These are phyloP conservation scores for Arnoldichthys spilopterus DNA, from an alignment of 2,797 vertebrate genomes.

Conservation along the genomic window DNA sequence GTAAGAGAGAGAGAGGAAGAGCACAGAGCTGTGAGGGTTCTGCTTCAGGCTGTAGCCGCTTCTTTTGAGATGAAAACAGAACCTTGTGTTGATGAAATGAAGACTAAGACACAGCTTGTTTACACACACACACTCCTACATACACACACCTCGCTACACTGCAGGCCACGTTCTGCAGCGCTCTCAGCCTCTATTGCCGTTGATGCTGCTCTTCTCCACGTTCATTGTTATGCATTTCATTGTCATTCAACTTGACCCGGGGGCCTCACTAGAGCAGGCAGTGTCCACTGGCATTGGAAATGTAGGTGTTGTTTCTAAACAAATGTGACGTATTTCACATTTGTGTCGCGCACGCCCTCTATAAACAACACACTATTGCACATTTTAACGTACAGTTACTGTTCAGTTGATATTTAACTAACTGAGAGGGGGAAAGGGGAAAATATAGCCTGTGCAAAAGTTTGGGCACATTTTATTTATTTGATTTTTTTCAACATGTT, in stretches of 20 bases:
- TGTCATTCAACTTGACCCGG: conserved; percentile 62
- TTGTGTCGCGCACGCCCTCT: neutral
- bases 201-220: conserved; percentile 64
- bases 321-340: neutral
- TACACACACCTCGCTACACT: neutral
- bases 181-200: conserved; percentile 58
- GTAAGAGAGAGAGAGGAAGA: conserved; percentile 33
- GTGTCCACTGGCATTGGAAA: neutral
- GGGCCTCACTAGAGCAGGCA: conserved; percentile 57
- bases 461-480: too few species aligned
- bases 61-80: conserved; percentile 16
- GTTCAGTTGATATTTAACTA: too few species aligned
- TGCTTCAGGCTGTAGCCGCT: conserved; percentile 55
- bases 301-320: neutral
- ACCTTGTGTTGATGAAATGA: conserved; percentile 19
- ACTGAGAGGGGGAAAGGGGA: too few species aligned
- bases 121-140: conserved; percentile 1
- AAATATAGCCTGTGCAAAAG: too few species aligned
- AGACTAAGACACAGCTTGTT: neutral
- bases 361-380: too few species aligned
- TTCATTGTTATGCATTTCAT: conserved; percentile 75
- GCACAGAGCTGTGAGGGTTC: conserved; percentile 61
- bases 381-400: too few species aligned
- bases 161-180: conserved; percentile 21
- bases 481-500: too few species aligned